Evolutionary conservation across 37 sponge, comb jelly and placozoan genomes (phyloP).

Genomic region (Agelas oroides): DNA sequence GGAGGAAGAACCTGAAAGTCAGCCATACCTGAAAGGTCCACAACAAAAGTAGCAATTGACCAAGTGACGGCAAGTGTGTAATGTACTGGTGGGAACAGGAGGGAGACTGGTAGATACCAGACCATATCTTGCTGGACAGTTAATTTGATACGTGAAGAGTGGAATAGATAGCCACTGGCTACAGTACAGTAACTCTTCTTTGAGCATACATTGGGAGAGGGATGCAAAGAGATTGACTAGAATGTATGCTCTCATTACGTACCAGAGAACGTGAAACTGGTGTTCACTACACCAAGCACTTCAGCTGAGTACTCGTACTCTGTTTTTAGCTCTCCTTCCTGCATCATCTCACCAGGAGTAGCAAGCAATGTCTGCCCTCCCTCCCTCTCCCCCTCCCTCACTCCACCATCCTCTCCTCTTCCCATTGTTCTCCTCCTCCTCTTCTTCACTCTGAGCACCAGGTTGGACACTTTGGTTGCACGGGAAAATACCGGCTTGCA

Average conservation of each 20-base stretch:
- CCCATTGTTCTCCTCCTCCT: background rate
- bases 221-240: too few species aligned
- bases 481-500: conserved; percentile 59
- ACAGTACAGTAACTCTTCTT: too few species aligned
- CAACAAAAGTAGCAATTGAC: too few species aligned
- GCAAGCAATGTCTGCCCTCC: too few species aligned
- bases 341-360: background rate
- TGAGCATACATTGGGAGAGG: too few species aligned
- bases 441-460: conserved; percentile 38
- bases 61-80: too few species aligned
- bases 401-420: background rate
- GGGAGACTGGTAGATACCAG: too few species aligned
- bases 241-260: too few species aligned
- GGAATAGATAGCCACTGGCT: too few species aligned
- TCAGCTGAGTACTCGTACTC: conserved; percentile 39
- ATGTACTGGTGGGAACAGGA: too few species aligned
- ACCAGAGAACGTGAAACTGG: conserved; percentile 71
- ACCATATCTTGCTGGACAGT: too few species aligned
- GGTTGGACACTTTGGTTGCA: conserved; percentile 8
- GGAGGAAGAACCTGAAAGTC: conserved; percentile 82
- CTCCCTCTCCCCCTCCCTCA: background rate
- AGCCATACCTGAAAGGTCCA: conserved; percentile 56
- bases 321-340: background rate
- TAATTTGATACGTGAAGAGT: too few species aligned
- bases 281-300: conserved; percentile 57